Evolutionary conservation across 2,888 invertebrate species (phyloP), one percentile per base, ranked within the genome.

Genomic region (Odontomyia ornata): DNA sequence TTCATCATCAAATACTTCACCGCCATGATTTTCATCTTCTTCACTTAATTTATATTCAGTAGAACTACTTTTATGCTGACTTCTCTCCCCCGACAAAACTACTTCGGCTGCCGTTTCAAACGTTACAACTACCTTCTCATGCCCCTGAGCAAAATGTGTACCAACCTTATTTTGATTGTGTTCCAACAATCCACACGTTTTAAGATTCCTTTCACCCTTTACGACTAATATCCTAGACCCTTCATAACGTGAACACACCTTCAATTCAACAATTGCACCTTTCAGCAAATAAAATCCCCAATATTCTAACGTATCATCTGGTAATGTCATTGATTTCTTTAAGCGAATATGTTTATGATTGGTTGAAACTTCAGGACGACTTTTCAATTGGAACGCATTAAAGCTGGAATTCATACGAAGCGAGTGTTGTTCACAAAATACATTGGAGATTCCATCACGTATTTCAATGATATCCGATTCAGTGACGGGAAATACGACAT

Each of bases 381-480:
- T 90, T 80, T 88, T 88, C 87, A 93, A 89, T 88, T 93, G 92
- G 85, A 92, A 93, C 77, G 93, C 93, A 88, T 91, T 92, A 78
- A 91, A 91, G 65, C 87, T 86, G 11, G 90, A 89, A 83, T 92
- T 94, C 94, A 95, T 95, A 83, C 88, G 90, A 72, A 95, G 86
- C 56, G 91, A 91, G 85, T 95, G 94, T 82, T 90, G 91, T 87
- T 93, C 88, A 85, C 95, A 95, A 88, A 95, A 95, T 82, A 95
- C 87, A 57, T 94, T 91, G 11, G 95, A 95, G 79, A 95, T 92
- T 47, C 95, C 95, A 86, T 93, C 93, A 78, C 91, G 91, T 79
- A 95, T 93, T 84, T 94, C 93, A 72, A 95, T 89, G 21, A 95
- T 92, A 87, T 95, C 95, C 0, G 95, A 95, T 85, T 95, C 95